Evolutionary conservation across 30 jellyfish, hydroid and myxozoan species (phyloP).

Genomic region (Catostylus mosaicus): DNA sequence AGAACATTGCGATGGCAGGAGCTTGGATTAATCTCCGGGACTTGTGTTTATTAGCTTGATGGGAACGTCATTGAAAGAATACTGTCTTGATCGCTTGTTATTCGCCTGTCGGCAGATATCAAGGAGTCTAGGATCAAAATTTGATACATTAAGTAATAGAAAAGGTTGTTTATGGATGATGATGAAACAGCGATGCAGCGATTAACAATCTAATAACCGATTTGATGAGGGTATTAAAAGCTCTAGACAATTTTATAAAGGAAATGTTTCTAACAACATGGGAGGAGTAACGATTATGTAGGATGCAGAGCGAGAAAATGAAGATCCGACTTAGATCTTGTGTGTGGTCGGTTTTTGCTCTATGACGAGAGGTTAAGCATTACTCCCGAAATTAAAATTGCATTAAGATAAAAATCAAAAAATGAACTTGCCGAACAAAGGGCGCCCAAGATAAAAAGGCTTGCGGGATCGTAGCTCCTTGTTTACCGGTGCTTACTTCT

Average conservation of each 20-base stretch:
- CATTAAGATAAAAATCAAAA: conserved; percentile 32
- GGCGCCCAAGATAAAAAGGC: conserved; percentile 47
- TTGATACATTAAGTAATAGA: conserved; percentile 19
- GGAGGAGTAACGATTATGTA: conserved; percentile 34
- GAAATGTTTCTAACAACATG: conserved; percentile 37
- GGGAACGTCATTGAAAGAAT: neutral
- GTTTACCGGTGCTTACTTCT: conserved; percentile 19
- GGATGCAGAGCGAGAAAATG: neutral
- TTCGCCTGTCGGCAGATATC: neutral
- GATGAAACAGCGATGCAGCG: conserved; percentile 12
- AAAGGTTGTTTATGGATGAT: neutral
- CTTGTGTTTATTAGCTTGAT: neutral
- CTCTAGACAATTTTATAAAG: neutral
- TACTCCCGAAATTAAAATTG: conserved; percentile 22
- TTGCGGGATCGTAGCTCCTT: conserved; percentile 23
- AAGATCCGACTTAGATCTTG: conserved; percentile 5
- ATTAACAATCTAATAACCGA: neutral
- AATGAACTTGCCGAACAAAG: conserved; percentile 43
- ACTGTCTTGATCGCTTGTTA: neutral
- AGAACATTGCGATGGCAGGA: too few relatives aligned
- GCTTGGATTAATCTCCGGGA: too few relatives aligned
- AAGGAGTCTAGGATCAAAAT: conserved; percentile 6
- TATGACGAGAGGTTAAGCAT: neutral
- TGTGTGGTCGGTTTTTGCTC: conserved; percentile 42
- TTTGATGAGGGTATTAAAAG: conserved; percentile 28